These are phyloP conservation scores for Ecliptopera silaceata DNA, from an alignment of 2,888 invertebrate genomes.

Conservation along the genomic window DNA sequence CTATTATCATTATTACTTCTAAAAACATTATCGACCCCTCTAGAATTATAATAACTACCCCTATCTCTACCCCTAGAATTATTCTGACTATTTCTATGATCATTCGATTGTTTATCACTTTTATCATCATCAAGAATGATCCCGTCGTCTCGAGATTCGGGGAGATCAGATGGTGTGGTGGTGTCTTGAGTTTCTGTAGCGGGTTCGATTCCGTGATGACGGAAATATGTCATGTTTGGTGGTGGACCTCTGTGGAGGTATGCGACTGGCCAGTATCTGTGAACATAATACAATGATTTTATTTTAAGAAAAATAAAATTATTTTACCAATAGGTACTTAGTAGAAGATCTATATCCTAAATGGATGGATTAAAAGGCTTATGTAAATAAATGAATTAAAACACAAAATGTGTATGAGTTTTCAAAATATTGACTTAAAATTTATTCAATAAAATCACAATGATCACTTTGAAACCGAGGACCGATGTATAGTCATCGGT, in stretches of 20 bases:
- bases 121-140: neutral
- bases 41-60: neutral
- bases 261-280: conserved; percentile 89
- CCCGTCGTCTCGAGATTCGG: conserved; percentile 18
- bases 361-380: too few relatives aligned
- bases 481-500: too few relatives aligned
- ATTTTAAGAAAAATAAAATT: too few relatives aligned
- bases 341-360: too few relatives aligned
- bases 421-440: too few relatives aligned
- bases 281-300: too few relatives aligned
- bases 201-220: conserved; percentile 62
- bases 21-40: conserved; percentile 4
- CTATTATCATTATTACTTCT: neutral
- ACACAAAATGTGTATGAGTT: too few relatives aligned
- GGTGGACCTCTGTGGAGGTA: conserved; percentile 92
- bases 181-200: conserved; percentile 35
- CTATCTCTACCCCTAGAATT: conserved; percentile 4
- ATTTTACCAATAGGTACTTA: too few relatives aligned
- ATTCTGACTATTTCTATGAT: conserved; percentile 4
- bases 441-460: too few relatives aligned
- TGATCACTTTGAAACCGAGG: too few relatives aligned
- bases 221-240: conserved; percentile 86
- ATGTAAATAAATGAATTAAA: too few relatives aligned
- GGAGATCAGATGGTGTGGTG: conserved; percentile 26
- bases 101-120: neutral